Base-by-base conservation (phyloP, 2,113 vertebrate species). In the Prunella fulvescens region DNA sequence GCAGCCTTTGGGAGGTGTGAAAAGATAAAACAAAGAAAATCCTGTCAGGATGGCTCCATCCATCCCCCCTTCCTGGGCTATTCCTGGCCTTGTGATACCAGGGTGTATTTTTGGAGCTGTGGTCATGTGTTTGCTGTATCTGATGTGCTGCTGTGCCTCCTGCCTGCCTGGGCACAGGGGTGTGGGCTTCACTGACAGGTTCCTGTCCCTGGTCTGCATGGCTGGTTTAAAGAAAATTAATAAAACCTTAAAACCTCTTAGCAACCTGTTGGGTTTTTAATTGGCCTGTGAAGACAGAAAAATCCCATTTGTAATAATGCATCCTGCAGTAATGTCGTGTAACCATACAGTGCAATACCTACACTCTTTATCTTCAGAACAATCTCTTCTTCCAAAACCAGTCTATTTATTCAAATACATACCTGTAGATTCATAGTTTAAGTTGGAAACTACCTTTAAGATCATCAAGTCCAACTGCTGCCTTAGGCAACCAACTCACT, bases 61-160 rank as follows among this genome's bases (percentile, higher is more conserved):
- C 64, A 15, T 53, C 35, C 42, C 28, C 66, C 31, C 6, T 11
- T 56, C 26, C 19, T 2, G 23, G 79, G 94, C 95, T 96, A 87
- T 96, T 97, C 96, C 96, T 97, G 96, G 97, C 95, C 95, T 67
- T 96, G 53, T 82, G 92, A 96, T 96, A 97, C 73, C 70, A 54
- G 88, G n/a, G 42, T 19, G 89, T 98, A 98, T 98, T 97, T 98
- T 98, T 98, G 97, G 97, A 78, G 83, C n/a, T 40, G 39, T 71
- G 94, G 85, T 98, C 98, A 97, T 96, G 88, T 96, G 96, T 97
- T 97, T 94, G 96, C 96, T 98, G 88, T 90, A 88, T 95, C 81
- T 92, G 56, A 35, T 65, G 61, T 56, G 86, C 82, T 90, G 70
- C 91, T 50, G 2, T 78, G 89, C 76, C 81, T 92, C 56, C 84